Percentiles rank a stretch among this genome's conserved stretches.
Conservation (phyloP, 2,888 invertebrate species). For the Salticus scenicus region DNA sequence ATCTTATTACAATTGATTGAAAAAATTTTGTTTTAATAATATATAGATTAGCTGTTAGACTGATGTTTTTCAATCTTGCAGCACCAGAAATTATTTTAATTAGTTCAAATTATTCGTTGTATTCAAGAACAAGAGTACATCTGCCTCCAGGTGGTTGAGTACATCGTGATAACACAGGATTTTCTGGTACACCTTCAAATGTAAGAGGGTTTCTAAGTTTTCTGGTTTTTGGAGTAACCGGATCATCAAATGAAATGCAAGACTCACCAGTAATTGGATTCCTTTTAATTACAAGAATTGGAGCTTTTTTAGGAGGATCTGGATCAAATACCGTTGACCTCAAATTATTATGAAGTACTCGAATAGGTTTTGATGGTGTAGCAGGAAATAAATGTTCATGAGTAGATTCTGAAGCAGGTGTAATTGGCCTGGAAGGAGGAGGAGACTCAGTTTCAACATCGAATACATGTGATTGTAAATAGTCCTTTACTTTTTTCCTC, state of each 20-base stretch:
- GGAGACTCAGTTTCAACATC: neutral
- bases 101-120: slow-evolving; percentile 24
- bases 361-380: neutral
- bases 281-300: neutral
- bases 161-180: slow-evolving; percentile 4
- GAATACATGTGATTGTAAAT: slow-evolving; percentile 33
- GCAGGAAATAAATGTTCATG: slow-evolving; percentile 23
- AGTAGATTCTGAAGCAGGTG: slow-evolving; percentile 15
- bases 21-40: too few species aligned
- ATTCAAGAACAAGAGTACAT: slow-evolving; percentile 35
- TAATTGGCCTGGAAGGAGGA: slow-evolving; percentile 30
- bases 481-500: slow-evolving; percentile 28
- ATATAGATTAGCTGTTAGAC: too few species aligned
- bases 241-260: neutral
- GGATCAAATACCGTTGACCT: slow-evolving; percentile 35
- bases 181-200: slow-evolving; percentile 48
- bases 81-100: too few species aligned
- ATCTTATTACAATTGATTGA: too few species aligned
- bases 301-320: neutral
- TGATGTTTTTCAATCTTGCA: too few species aligned
- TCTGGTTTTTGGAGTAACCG: neutral
- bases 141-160: slow-evolving; percentile 42
- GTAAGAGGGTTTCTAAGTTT: slow-evolving; percentile 46
- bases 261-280: slow-evolving; percentile 55
- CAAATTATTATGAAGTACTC: neutral